These are phyloP conservation scores for Sapajus apella DNA, from an alignment of 2,113 vertebrate species.

Conservation along the genomic window DNA sequence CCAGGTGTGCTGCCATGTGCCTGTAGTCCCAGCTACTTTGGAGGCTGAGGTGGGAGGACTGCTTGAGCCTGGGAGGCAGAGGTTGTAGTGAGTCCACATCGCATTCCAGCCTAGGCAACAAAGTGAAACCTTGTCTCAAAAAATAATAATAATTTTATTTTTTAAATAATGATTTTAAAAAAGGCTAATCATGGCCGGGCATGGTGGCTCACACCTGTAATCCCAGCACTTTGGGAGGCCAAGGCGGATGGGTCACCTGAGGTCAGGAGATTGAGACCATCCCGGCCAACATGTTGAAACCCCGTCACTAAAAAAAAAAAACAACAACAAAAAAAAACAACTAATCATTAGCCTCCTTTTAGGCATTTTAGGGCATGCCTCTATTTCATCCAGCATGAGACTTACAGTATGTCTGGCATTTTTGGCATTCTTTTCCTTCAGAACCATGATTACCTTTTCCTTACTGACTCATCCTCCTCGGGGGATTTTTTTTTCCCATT, in stretches of 20 bases:
- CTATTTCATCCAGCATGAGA: background rate
- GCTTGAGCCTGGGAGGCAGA: background rate
- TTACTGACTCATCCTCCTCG: constrained; percentile 13
- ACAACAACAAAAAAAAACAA: background rate
- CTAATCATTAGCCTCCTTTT: background rate
- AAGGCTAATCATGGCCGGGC: too few relatives aligned
- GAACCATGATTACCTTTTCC: background rate
- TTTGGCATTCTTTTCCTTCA: constrained; percentile 42
- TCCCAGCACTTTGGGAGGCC: too few relatives aligned
- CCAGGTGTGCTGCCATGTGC: background rate
- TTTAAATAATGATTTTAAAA: too few relatives aligned
- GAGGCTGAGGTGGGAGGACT: background rate
- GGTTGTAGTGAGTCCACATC: background rate
- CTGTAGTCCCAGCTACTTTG: background rate
- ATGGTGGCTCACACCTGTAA: too few relatives aligned
- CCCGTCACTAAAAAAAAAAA: background rate
- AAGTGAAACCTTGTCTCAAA: background rate
- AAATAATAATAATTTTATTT: background rate
- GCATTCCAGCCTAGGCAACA: background rate
- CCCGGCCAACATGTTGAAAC: background rate
- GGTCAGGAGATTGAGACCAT: too few relatives aligned
- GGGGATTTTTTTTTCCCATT: background rate
- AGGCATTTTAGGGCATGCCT: background rate
- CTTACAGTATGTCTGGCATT: background rate
- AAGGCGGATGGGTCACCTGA: too few relatives aligned